Conservation (phyloP, 2,797 vertebrate genomes). For the Tragopan temminckii region DNA sequence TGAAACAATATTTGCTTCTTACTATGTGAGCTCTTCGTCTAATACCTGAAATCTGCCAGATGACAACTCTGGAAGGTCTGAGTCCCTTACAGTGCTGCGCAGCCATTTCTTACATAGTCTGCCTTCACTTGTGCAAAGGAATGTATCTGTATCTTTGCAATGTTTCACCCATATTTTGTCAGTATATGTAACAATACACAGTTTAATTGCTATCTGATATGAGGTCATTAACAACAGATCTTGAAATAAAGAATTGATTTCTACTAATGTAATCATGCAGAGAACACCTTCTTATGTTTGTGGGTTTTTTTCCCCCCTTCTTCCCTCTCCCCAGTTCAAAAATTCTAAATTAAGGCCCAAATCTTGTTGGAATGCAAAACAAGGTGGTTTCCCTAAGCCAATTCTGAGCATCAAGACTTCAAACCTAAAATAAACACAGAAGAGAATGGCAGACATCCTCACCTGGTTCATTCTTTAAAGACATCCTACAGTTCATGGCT, state of each 20-base stretch:
- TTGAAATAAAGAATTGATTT: not conserved
- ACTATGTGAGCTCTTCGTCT: not conserved
- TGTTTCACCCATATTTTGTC: not conserved
- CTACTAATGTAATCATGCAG: not conserved
- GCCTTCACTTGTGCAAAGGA: not conserved
- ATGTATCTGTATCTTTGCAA: not conserved
- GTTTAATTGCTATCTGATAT: conserved; percentile 11
- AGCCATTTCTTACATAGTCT: not conserved
- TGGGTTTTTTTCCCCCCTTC: not conserved
- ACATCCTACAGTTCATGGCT: not conserved
- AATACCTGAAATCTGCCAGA: not conserved
- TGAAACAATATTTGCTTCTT: not conserved
- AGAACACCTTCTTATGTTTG: not conserved
- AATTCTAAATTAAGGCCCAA: not conserved
- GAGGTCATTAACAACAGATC: not conserved
- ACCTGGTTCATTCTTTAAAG: not conserved
- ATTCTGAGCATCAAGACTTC: not conserved
- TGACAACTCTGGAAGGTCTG: not conserved
- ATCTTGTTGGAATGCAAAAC: not conserved
- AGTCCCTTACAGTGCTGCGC: not conserved
- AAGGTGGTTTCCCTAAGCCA: not conserved
- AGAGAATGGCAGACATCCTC: not conserved
- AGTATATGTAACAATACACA: not conserved
- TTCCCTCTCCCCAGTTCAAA: not conserved
- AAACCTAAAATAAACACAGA: not conserved